Conservation (phyloP, 2,888 invertebrate species). For the Cylloceria caligata region DNA sequence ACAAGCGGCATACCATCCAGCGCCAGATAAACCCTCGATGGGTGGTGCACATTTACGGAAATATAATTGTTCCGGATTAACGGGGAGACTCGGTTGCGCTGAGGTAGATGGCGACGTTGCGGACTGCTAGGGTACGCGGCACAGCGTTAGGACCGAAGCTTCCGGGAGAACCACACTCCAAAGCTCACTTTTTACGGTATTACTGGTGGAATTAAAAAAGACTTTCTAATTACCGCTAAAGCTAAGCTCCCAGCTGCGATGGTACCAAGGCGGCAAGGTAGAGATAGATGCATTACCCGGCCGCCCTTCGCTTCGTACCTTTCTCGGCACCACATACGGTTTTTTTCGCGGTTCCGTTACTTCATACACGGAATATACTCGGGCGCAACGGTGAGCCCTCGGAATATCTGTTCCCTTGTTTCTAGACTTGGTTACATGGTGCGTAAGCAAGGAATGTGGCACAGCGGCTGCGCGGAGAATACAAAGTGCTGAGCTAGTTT, state of each 20-base stretch:
- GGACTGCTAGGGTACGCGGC: slow-evolving; percentile 10
- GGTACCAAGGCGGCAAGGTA: slow-evolving; percentile 46
- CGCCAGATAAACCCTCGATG: slow-evolving; percentile 64
- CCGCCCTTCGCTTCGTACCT: slow-evolving; percentile 31
- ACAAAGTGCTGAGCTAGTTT: slow-evolving; percentile 20
- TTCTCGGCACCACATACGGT: slow-evolving; percentile 1
- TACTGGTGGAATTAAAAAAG: slow-evolving; percentile 66
- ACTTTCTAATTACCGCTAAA: slow-evolving; percentile 65
- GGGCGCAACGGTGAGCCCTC: neutral
- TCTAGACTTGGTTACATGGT: too few relatives aligned
- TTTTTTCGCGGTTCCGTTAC: slow-evolving; percentile 12
- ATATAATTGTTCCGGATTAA: slow-evolving; percentile 69
- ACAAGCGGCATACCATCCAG: slow-evolving; percentile 51
- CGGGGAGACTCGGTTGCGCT: slow-evolving; percentile 17
- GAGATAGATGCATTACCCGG: slow-evolving; percentile 63
- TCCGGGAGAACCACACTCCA: slow-evolving; percentile 18
- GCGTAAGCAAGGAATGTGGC: too few relatives aligned
- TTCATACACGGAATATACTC: slow-evolving; percentile 26
- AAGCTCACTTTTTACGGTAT: slow-evolving; percentile 65
- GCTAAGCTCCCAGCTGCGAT: slow-evolving; percentile 53
- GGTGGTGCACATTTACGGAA: slow-evolving; percentile 66
- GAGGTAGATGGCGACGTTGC: neutral
- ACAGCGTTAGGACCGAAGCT: slow-evolving; percentile 2
- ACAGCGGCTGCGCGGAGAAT: neutral
- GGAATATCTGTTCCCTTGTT: too few relatives aligned